These are phyloP conservation scores for Diadegma fenestrale DNA, from an alignment of 2,888 invertebrate genomes.

Conservation along the genomic window DNA sequence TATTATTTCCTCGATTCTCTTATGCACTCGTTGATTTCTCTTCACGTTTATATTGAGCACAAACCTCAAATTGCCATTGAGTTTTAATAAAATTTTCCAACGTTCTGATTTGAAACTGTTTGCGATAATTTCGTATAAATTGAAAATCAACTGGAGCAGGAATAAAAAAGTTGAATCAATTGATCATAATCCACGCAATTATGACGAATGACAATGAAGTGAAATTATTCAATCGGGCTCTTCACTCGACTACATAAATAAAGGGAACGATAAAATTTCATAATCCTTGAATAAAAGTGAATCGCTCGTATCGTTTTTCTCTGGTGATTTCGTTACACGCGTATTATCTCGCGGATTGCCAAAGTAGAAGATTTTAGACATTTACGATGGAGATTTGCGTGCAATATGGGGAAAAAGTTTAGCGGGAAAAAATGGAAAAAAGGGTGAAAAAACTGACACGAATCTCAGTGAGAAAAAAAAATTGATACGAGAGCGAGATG, in stretches of 20 bases:
- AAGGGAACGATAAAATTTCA: conserved; percentile 10
- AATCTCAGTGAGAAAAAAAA: conserved; percentile 12
- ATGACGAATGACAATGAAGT: not conserved
- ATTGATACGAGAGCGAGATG: conserved; percentile 40
- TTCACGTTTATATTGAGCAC: not conserved
- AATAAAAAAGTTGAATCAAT: not conserved
- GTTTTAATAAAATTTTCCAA: not conserved
- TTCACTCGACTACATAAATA: not conserved
- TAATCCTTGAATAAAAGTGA: conserved; percentile 21
- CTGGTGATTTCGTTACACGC: conserved; percentile 13
- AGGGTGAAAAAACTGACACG: conserved; percentile 29
- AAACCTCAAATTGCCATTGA: not conserved
- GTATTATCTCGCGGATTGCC: conserved; percentile 29
- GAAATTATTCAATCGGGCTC: not conserved
- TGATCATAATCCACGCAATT: not conserved
- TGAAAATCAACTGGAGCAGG: not conserved
- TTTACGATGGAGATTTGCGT: conserved; percentile 61
- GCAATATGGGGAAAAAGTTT: conserved; percentile 51
- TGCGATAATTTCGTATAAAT: not conserved
- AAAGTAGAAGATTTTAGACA: conserved; percentile 31
- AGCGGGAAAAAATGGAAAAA: conserved; percentile 40
- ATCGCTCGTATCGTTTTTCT: conserved; percentile 14
- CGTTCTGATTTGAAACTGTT: not conserved
- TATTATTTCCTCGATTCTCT: not conserved
- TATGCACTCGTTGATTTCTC: not conserved